A percentile compares a stretch with the other conserved stretches of the same genome.
Conservation (phyloP, 2,113 vertebrate genomes). For the Dicerorhinus sumatrensis region DNA sequence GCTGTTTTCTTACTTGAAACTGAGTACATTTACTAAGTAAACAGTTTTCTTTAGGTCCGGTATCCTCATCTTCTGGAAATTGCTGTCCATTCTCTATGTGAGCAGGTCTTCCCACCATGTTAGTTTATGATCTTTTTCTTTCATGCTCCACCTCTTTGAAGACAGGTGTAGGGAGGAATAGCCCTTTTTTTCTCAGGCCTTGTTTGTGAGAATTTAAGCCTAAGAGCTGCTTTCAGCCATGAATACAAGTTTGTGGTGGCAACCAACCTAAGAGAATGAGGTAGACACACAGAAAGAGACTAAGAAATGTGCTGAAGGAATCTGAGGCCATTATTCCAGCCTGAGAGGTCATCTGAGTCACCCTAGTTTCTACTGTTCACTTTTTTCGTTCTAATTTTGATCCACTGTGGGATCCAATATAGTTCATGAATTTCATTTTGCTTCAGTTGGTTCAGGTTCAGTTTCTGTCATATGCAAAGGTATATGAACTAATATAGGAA, state of each 20-base stretch:
- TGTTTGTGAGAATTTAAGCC: background rate
- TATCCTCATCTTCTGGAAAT: background rate
- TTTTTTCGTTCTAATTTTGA: background rate
- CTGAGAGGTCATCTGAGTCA: background rate
- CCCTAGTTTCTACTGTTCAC: background rate
- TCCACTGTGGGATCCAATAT: background rate
- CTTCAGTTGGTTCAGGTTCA: background rate
- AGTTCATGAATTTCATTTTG: slow-evolving; percentile 45
- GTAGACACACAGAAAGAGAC: background rate
- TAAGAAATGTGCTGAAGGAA: background rate
- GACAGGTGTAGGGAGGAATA: background rate
- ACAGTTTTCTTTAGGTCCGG: background rate
- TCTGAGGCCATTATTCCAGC: background rate
- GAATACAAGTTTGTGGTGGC: background rate
- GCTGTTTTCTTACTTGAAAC: slow-evolving; percentile 25
- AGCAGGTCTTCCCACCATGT: background rate
- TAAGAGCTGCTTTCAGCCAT: background rate
- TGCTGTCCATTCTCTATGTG: background rate
- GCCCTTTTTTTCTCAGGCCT: background rate
- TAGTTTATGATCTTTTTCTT: background rate
- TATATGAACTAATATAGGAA: background rate
- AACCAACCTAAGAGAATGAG: background rate
- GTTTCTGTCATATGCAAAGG: slow-evolving; percentile 1
- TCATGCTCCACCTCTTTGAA: background rate
- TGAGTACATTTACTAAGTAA: background rate